Evolutionary conservation across 2,888 invertebrate species (phyloP).

Genomic region (Sericinus montela): DNA sequence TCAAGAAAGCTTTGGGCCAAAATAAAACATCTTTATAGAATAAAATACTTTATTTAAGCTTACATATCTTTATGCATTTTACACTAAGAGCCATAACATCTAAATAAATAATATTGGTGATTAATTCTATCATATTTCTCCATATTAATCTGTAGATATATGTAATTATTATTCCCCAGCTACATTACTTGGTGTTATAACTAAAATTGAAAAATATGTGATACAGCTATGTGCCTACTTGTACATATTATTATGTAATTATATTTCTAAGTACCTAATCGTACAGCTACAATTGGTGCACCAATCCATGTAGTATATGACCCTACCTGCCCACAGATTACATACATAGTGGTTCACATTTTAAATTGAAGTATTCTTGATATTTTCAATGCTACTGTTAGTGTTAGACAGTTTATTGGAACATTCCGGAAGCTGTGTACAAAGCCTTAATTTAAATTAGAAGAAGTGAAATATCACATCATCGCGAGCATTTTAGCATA

Average conservation of each 20-base stretch:
- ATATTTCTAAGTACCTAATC: conserved; percentile 6
- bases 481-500: conserved; percentile 53
- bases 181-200: conserved; percentile 15
- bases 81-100: conserved; percentile 50
- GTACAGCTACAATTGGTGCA: conserved; percentile 29
- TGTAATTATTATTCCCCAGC: conserved; percentile 8
- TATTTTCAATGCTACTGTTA: conserved; percentile 43
- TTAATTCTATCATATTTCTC: conserved; percentile 22
- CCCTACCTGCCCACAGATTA: conserved; percentile 11
- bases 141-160: conserved; percentile 15
- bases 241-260: not conserved
- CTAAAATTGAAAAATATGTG: conserved; percentile 9
- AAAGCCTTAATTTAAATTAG: conserved; percentile 63
- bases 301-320: conserved; percentile 25
- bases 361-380: conserved; percentile 24
- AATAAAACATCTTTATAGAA: conserved; percentile 42
- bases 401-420: conserved; percentile 72
- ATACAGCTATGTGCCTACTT: conserved; percentile 2
- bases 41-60: conserved; percentile 78
- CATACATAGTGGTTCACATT: conserved; percentile 21
- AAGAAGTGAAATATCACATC: conserved; percentile 61
- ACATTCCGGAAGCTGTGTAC: conserved; percentile 79
- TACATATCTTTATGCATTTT: conserved; percentile 54
- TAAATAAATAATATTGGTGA: conserved; percentile 56
- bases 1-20: not conserved